phyloP scores from a whole-genome alignment of 2,888 invertebrate species.

The Cheilosia urbana region DNA sequence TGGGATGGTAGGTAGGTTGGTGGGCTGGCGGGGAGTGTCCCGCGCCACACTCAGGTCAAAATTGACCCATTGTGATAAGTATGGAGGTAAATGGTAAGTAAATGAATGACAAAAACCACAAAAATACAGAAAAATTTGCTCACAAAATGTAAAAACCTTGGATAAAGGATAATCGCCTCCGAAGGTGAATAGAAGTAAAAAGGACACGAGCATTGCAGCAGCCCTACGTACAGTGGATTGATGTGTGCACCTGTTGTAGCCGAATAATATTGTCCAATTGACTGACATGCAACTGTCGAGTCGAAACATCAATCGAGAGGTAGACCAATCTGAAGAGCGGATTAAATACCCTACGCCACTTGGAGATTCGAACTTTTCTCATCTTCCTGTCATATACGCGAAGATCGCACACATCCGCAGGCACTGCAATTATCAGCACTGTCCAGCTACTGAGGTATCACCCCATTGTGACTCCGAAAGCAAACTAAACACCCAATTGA shows the following conservation, averaged over 20 bases:
- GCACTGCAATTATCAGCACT: background rate
- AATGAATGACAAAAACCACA: too few relatives aligned
- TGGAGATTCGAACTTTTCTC: background rate
- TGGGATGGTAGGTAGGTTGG: too few relatives aligned
- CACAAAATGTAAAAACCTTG: too few relatives aligned
- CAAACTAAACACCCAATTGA: conserved; percentile 54
- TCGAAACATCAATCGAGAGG: background rate
- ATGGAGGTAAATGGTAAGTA: too few relatives aligned
- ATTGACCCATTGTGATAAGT: too few relatives aligned
- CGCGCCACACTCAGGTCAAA: too few relatives aligned
- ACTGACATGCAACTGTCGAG: background rate
- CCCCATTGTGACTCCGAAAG: conserved; percentile 20
- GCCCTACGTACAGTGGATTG: background rate
- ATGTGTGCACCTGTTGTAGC: background rate
- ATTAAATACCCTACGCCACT: background rate
- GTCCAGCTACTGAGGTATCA: conserved; percentile 24
- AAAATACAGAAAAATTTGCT: too few relatives aligned
- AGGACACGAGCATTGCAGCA: background rate
- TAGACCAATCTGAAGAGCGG: background rate
- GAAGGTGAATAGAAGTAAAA: background rate
- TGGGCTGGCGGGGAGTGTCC: too few relatives aligned
- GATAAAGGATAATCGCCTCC: background rate
- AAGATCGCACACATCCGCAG: conserved; percentile 18
- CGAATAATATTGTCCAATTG: background rate
- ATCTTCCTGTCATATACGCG: conserved; percentile 10